phyloP scores from a whole-genome alignment of 2,888 invertebrate species.

The Sisyra terminalis region DNA sequence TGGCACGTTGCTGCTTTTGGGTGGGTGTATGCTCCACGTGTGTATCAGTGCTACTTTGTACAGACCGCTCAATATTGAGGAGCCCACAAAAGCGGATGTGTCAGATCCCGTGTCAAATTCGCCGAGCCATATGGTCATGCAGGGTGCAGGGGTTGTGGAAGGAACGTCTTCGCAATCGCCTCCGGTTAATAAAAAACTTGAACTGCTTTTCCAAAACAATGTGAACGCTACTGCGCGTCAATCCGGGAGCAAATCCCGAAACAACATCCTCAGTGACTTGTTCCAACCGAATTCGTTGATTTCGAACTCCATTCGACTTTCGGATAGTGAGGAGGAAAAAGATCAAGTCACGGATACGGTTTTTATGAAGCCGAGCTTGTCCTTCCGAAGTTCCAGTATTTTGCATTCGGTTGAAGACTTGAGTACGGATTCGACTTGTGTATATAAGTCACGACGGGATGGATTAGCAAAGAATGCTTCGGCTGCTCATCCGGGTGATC shows the following conservation, averaged over 20 bases:
- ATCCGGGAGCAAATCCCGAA: slow-evolving; percentile 19
- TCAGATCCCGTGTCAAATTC: no score
- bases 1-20: slow-evolving; percentile 49
- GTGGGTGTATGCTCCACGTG: slow-evolving; percentile 58
- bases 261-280: slow-evolving; percentile 25
- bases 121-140: no score
- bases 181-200: slow-evolving; percentile 24
- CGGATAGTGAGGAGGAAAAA: slow-evolving; percentile 34
- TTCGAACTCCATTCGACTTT: slow-evolving; percentile 17
- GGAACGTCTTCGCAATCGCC: slow-evolving; percentile 15
- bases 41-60: slow-evolving; percentile 55
- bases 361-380: slow-evolving; percentile 37
- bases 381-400: slow-evolving; percentile 52
- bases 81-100: background rate
- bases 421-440: slow-evolving; percentile 58
- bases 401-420: slow-evolving; percentile 59
- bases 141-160: no score
- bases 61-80: slow-evolving; percentile 29
- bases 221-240: slow-evolving; percentile 18
- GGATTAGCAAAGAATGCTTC: slow-evolving; percentile 27
- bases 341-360: slow-evolving; percentile 36
- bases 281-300: slow-evolving; percentile 22
- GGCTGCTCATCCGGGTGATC: slow-evolving; percentile 25
- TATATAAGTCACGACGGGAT: slow-evolving; percentile 39
- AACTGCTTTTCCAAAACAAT: slow-evolving; percentile 13